Evolutionary conservation across 2,888 invertebrate genomes (phyloP).

Genomic region (Dorcus hopei): DNA sequence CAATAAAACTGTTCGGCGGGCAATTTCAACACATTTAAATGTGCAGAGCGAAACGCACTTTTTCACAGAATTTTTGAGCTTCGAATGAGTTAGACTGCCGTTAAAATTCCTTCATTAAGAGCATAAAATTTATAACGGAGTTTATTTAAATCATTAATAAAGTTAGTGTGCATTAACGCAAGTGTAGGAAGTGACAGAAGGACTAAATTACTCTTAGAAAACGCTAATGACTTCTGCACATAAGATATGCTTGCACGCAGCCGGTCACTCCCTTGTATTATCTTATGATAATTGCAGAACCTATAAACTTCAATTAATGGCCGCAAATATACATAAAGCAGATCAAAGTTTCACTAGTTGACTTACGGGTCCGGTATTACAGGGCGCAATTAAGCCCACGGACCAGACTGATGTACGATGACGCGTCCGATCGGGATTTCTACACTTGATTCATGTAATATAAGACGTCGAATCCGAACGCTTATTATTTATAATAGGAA

Average conservation of each 20-base stretch:
- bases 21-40: neutral
- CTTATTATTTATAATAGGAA: constrained; percentile 24
- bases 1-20: neutral
- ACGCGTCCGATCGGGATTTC: constrained; percentile 39
- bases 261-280: constrained; percentile 48
- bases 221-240: constrained; percentile 30
- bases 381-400: constrained; percentile 49
- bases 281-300: constrained; percentile 50
- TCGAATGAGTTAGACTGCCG: constrained; percentile 6
- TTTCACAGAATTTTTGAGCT: neutral
- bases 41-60: neutral
- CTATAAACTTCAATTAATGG: constrained; percentile 52
- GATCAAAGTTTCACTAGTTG: constrained; percentile 48
- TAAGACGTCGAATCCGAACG: constrained; percentile 17
- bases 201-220: constrained; percentile 28
- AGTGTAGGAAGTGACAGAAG: constrained; percentile 42
- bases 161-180: constrained; percentile 20
- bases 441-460: constrained; percentile 39
- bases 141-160: constrained; percentile 26
- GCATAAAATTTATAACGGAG: constrained; percentile 22
- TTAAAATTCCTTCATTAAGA: constrained; percentile 14
- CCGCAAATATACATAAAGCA: constrained; percentile 49
- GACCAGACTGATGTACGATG: constrained; percentile 49
- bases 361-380: constrained; percentile 45
- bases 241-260: constrained; percentile 29